Evolutionary conservation across 2,113 vertebrate genomes (phyloP).

Genomic region (Phycodurus eques): DNA sequence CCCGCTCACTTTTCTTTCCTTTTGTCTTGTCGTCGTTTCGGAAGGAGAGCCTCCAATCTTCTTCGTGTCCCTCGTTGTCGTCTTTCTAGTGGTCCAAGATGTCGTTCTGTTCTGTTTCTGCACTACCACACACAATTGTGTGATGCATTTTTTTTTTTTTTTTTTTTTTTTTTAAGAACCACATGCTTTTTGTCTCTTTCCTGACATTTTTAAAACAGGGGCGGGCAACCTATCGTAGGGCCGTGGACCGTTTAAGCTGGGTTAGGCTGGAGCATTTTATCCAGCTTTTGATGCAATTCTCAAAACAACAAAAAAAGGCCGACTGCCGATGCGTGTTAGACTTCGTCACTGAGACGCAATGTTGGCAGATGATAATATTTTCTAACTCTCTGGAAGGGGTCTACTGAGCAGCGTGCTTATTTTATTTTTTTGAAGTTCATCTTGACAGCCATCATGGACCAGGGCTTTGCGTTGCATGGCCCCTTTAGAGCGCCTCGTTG

Average conservation of each 20-base stretch:
- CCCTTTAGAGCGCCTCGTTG: too few species aligned
- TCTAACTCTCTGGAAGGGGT: too few species aligned
- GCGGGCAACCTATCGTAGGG: not conserved
- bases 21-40: constrained; percentile 40
- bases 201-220: constrained; percentile 32
- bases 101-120: constrained; percentile 67
- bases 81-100: constrained; percentile 58
- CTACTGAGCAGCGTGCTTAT: too few species aligned
- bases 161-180: constrained; percentile 41
- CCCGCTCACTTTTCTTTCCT: constrained; percentile 18
- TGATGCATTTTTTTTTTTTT: constrained; percentile 23
- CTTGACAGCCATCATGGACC: too few species aligned
- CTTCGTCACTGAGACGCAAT: too few species aligned
- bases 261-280: too few species aligned
- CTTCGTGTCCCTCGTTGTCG: constrained; percentile 8
- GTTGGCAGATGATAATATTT: too few species aligned
- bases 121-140: constrained; percentile 55
- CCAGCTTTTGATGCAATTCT: not conserved
- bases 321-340: too few species aligned
- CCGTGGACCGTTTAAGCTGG: not conserved
- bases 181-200: constrained; percentile 45
- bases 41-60: constrained; percentile 25
- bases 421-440: too few species aligned
- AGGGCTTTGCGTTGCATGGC: too few species aligned
- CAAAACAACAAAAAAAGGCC: constrained; percentile 7